Base-by-base conservation (phyloP, 2,888 invertebrate species). In the Xestia c-nigrum region DNA sequence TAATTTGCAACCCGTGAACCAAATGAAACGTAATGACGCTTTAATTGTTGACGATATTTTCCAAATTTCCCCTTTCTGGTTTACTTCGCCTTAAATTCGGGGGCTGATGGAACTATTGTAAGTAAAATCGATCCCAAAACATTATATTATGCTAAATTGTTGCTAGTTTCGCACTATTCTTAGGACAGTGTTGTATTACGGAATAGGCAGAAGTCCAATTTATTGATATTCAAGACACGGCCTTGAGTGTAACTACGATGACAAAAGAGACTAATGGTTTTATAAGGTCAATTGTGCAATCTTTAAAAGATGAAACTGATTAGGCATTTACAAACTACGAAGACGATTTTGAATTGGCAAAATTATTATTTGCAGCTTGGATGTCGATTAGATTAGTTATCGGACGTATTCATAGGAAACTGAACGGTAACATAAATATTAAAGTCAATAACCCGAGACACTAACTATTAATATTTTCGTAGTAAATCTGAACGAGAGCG, bases 1-100 rank as follows among this genome's bases (percentile, higher is more conserved):
- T 90, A 89, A 90, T 91, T 91, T 89, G 87, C 89, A 89, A 91
- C 87, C 88, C 88, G 81, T 83, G 86, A 81, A 88, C 86, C 76
- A 88, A 89, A 91, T 90, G 88, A 88, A 90, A 86, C 80, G 87
- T 86, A 89, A 89, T 90, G 80, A 80, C 69, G 81, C 77, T 87
- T 88, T 85, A 85, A 86, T 87, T 84, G 81, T 65, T 83, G 71
- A 70, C 70, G 73, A 72, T 80, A 82, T 85, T 87, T 82, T 81
- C 72, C 67, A 74, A 84, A 76, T 78, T 75, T 74, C 57, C 65
- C 78, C 61, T 52, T 76, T 78, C 57, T 59, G 47, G 40, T 47
- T 63, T 73, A 55, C 71, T 43, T 24, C 9, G 21, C 68, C 19
- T 66, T 46, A 67, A 50, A 19, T 52, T 38, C 19, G 31, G 31